Evolutionary conservation across 2,113 vertebrate species (phyloP), one percentile per base, ranked within the genome.

Genomic region (Tursiops truncatus): DNA sequence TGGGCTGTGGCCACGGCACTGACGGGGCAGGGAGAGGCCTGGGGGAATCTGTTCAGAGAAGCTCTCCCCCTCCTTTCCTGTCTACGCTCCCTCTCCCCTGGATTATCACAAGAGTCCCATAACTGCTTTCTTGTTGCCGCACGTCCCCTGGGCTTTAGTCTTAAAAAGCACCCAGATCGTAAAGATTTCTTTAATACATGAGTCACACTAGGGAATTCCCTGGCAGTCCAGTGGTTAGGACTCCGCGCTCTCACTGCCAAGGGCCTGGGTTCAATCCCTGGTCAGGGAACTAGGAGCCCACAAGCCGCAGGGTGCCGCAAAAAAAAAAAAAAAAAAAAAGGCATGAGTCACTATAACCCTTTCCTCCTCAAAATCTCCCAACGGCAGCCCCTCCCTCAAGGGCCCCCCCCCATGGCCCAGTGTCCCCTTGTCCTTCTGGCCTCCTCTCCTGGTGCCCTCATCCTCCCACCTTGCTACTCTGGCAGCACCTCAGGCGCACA

Each of bases 331-430:
- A 56, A 1, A 56, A 20, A 56, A 56, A 18, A 38, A 70, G 38
- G 3, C 7, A 0, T 15, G 12, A 31, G 23, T 73, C 38, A 67
- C 38, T 28, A 4, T 23, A 74, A 53, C 50, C n/a, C 38, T 53
- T 41, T 58, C 56, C 31, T 47, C 14, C 56, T 86, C 89, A 70
- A 31, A 25, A 62, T 33, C 41, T 60, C 70, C 68, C 38, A 1
- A 3, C 1, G 36, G 17, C 11, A 31, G 15, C 41, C 11, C 20
- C 25, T 47, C 31, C 80, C 44, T 7, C 36, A 58, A 44, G 65
- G 0, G 8, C 44, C 44, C 36, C 38, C 2, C 47, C 67, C n/a
- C 2, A 0, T 8, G 56, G 65, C 28, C 31, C 4, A 1, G 8
- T 1, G 28, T 58, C 67, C 53, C 73, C 13, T 26, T 14, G 0